Conservation (phyloP, 2,888 invertebrate species). For the Melanostoma mellinum region DNA sequence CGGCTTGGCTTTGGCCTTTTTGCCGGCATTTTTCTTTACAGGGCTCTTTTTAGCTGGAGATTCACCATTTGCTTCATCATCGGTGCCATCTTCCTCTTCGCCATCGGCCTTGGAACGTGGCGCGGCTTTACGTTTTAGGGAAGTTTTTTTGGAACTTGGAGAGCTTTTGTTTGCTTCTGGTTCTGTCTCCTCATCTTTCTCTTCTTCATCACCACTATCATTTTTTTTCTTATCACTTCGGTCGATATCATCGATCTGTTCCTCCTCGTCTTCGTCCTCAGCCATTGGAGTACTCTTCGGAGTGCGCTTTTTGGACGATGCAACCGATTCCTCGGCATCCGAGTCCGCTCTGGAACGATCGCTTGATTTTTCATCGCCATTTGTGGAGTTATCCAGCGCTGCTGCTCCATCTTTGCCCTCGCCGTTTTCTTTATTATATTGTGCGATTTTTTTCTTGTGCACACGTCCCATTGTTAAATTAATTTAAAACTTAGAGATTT, state of each 20-base stretch:
- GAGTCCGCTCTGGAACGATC: slow-evolving; percentile 64
- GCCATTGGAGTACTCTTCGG: slow-evolving; percentile 66
- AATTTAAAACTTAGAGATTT: slow-evolving; percentile 59
- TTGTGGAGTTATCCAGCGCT: slow-evolving; percentile 61
- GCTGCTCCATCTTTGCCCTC: slow-evolving; percentile 69
- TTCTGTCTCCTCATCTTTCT: slow-evolving; percentile 75
- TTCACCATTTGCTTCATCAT: slow-evolving; percentile 54
- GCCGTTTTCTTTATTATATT: slow-evolving; percentile 75
- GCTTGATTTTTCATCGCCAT: slow-evolving; percentile 67
- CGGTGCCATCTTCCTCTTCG: slow-evolving; percentile 55
- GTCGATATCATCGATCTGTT: slow-evolving; percentile 76
- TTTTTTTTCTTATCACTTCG: slow-evolving; percentile 74
- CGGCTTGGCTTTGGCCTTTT: slow-evolving; percentile 66
- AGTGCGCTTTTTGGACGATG: slow-evolving; percentile 68
- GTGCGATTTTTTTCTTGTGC: slow-evolving; percentile 78
- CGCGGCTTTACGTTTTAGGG: slow-evolving; percentile 56
- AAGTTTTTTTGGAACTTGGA: slow-evolving; percentile 48
- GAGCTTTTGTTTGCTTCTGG: slow-evolving; percentile 51
- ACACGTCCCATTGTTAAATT: slow-evolving; percentile 76
- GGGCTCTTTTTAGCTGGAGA: slow-evolving; percentile 63
- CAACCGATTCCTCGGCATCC: slow-evolving; percentile 64
- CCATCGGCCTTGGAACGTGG: slow-evolving; percentile 55
- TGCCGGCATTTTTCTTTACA: slow-evolving; percentile 71
- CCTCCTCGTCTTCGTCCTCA: slow-evolving; percentile 75
- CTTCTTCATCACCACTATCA: slow-evolving; percentile 73